These are phyloP conservation scores for Sciaenops ocellatus DNA, from an alignment of 2,797 vertebrate genomes.

Conservation along the genomic window DNA sequence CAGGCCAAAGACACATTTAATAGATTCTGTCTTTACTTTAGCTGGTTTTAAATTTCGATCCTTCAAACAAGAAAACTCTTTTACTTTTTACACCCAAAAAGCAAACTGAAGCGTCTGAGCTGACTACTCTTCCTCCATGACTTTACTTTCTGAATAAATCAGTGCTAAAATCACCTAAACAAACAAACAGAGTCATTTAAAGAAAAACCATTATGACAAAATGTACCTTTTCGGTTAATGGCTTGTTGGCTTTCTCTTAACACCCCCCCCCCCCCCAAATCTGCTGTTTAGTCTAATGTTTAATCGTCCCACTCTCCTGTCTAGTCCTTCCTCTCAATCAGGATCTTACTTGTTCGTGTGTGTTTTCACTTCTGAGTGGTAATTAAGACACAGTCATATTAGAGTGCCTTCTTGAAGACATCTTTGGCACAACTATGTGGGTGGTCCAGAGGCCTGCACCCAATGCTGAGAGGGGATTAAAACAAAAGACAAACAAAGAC, in stretches of 20 bases:
- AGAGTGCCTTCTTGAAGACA: conserved; percentile 77
- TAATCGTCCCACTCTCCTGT: conserved; percentile 49
- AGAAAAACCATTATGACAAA: conserved; percentile 16
- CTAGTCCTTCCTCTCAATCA: conserved; percentile 66
- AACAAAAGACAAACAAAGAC: conserved; percentile 84
- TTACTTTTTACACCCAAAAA: neutral
- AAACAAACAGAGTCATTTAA: conserved; percentile 11
- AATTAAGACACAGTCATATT: conserved; percentile 80
- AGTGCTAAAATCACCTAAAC: neutral
- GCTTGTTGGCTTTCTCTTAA: conserved; percentile 30
- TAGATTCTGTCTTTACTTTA: neutral
- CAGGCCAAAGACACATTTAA: neutral
- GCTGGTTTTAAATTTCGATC: neutral
- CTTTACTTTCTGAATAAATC: conserved; percentile 1
- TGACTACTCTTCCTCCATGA: neutral
- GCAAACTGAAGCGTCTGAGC: neutral
- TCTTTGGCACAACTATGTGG: conserved; percentile 79
- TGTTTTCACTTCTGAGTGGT: conserved; percentile 68
- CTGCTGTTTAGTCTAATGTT: conserved; percentile 30
- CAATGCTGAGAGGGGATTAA: conserved; percentile 83
- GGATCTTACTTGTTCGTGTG: conserved; percentile 69
- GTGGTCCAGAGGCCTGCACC: conserved; percentile 83
- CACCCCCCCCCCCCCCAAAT: conserved; percentile 24
- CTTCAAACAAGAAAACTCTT: conserved; percentile 6
- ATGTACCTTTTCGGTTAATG: conserved; percentile 8